phyloP scores from a whole-genome alignment of 2,797 vertebrate genomes.

The Centroberyx gerrardi region DNA sequence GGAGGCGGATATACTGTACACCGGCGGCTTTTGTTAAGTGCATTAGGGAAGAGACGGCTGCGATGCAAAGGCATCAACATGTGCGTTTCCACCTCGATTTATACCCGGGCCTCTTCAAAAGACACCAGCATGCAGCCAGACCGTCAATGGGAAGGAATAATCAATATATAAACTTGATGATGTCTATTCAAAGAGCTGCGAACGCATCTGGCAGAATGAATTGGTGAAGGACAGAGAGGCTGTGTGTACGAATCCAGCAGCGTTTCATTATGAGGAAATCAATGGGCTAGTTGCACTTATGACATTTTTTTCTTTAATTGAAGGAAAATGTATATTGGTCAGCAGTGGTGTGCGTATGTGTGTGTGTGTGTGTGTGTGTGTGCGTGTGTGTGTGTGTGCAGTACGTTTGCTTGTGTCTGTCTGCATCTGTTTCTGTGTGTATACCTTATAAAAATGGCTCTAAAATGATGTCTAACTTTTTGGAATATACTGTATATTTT shows the following conservation, averaged over 20 bases:
- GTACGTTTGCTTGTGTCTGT: too few species aligned
- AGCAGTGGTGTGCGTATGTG: too few species aligned
- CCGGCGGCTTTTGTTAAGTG: slow-evolving; percentile 3
- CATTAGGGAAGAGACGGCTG: neutral
- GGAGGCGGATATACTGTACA: slow-evolving; percentile 3
- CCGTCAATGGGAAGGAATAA: slow-evolving; percentile 3
- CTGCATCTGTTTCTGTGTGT: neutral
- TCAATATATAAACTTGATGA: slow-evolving; percentile 4
- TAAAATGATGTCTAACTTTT: too few species aligned
- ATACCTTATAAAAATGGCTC: too few species aligned
- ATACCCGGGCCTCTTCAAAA: neutral
- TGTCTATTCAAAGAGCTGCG: slow-evolving; percentile 34
- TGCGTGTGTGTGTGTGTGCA: too few species aligned
- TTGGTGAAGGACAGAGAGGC: neutral
- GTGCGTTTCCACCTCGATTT: neutral
- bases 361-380: neutral
- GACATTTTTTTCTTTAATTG: too few species aligned
- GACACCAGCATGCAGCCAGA: neutral
- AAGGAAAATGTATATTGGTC: too few species aligned
- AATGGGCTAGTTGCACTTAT: too few species aligned
- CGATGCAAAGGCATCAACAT: neutral
- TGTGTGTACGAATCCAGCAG: too few species aligned
- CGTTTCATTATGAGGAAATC: too few species aligned
- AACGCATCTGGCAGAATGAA: slow-evolving; percentile 25
- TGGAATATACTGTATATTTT: too few species aligned